These are phyloP conservation scores for Dryoscopus gambensis DNA, from an alignment of 2,113 vertebrate species.

Conservation along the genomic window DNA sequence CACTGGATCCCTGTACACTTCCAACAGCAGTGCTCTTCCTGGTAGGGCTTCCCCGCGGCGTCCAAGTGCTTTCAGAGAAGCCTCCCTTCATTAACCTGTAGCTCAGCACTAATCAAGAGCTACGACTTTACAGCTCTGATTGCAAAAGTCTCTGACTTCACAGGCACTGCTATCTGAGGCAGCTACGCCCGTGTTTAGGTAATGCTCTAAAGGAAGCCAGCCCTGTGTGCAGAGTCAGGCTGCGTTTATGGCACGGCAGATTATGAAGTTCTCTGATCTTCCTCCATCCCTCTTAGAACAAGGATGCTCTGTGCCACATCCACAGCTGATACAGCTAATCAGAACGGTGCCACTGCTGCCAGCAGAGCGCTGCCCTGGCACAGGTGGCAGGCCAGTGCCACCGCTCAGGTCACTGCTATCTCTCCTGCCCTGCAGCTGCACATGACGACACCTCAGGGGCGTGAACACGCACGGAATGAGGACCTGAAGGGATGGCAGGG, in stretches of 20 bases:
- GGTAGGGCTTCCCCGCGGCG: neutral
- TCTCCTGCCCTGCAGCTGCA: neutral
- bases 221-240: neutral
- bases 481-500: neutral
- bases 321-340: neutral
- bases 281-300: neutral
- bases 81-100: neutral
- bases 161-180: neutral
- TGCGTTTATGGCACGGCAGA: neutral
- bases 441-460: fast-evolving
- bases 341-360: neutral
- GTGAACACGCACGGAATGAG: fast-evolving
- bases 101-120: neutral
- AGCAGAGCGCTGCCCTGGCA: neutral
- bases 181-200: neutral
- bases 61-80: neutral
- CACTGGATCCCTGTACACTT: neutral
- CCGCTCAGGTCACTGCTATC: fast-evolving
- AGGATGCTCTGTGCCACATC: neutral
- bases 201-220: neutral
- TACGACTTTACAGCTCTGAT: neutral
- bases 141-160: neutral
- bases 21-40: neutral
- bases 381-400: neutral
- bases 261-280: neutral